These are phyloP conservation scores for Acleris cristana DNA, from an alignment of 2,888 invertebrate species.

Conservation along the genomic window DNA sequence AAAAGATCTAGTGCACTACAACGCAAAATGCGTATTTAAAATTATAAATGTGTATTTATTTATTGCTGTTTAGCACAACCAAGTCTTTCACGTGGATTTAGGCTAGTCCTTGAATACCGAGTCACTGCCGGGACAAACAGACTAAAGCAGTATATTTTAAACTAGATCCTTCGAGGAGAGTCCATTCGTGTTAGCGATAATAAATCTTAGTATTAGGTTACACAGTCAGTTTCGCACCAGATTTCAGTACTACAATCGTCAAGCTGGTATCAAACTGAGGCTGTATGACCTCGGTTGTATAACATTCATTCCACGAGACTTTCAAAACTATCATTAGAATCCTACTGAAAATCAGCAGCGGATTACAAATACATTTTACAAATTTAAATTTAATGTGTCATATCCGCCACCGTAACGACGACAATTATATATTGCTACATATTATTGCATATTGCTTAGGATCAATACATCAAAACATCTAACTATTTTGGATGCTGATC, in stretches of 20 bases:
- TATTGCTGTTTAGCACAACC: slow-evolving; percentile 4
- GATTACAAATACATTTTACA: neutral
- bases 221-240: neutral
- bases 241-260: neutral
- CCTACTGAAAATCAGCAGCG: neutral
- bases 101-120: neutral
- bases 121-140: neutral
- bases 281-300: neutral
- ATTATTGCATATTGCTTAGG: too few species aligned
- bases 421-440: too few species aligned
- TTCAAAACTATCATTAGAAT: neutral
- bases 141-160: neutral
- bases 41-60: neutral
- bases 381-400: neutral
- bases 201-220: neutral
- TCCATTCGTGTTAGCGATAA: slow-evolving; percentile 5
- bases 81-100: neutral
- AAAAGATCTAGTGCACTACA: slow-evolving; percentile 19
- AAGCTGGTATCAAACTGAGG: neutral
- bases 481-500: too few species aligned
- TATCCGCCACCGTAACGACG: too few species aligned
- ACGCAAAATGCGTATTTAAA: too few species aligned
- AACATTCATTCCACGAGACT: slow-evolving; percentile 3
- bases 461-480: too few species aligned
- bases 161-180: slow-evolving; percentile 9